Evolutionary conservation across 2,113 vertebrate genomes (phyloP).

Genomic region (Orientallactaga bullata): DNA sequence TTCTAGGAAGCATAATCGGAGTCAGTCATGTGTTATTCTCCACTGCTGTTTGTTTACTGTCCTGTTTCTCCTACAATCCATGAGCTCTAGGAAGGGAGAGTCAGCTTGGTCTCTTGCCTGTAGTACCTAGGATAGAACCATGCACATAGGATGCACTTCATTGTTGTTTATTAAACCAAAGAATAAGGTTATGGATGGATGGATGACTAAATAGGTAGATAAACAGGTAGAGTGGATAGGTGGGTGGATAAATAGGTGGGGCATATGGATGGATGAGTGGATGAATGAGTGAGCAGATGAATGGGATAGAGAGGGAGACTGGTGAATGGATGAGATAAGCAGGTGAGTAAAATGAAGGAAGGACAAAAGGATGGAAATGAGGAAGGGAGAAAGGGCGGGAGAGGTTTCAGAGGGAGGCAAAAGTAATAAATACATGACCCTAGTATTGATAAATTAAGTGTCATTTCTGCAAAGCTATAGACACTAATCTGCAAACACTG

Average conservation of each 20-base stretch:
- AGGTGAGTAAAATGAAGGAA: background rate
- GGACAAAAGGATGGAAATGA: background rate
- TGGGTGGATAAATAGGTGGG: background rate
- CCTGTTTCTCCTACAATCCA: background rate
- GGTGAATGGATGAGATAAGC: background rate
- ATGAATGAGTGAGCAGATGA: background rate
- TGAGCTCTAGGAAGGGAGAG: background rate
- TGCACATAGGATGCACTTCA: background rate
- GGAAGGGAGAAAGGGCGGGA: background rate
- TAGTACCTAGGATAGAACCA: background rate
- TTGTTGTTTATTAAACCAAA: constrained; percentile 10
- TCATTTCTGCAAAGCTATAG: background rate
- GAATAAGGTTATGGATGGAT: background rate
- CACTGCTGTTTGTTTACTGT: background rate
- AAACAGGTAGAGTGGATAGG: background rate
- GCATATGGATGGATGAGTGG: background rate
- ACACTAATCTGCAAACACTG: background rate
- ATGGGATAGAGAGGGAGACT: too few species aligned
- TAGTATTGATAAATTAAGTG: background rate
- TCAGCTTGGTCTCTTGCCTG: constrained; percentile 52
- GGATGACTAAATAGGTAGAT: background rate
- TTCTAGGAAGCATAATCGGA: background rate
- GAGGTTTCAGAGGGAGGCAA: constrained; percentile 21
- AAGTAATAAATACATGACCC: background rate
- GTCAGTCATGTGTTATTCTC: background rate